phyloP scores from a whole-genome alignment of 2,797 vertebrate genomes.

The Sus cebifrons region DNA sequence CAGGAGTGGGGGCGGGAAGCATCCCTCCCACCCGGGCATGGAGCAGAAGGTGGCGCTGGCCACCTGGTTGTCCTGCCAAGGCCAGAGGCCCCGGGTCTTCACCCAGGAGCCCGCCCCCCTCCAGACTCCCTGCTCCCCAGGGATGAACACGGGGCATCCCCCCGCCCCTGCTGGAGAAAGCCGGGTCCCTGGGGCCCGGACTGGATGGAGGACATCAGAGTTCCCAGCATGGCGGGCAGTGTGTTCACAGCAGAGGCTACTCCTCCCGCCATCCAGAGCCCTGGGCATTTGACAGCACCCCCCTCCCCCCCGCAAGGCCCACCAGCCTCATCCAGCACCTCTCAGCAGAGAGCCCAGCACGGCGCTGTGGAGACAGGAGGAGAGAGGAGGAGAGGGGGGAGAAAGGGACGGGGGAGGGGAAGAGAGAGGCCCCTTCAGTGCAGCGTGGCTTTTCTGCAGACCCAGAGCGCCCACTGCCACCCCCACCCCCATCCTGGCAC shows the following conservation, averaged over 20 bases:
- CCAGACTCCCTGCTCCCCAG: background rate
- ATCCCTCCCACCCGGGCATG: background rate
- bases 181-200: background rate
- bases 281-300: background rate
- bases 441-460: conserved; percentile 21
- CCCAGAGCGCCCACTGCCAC: background rate
- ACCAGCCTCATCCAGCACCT: conserved; percentile 28
- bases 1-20: background rate
- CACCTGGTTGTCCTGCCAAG: background rate
- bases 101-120: background rate
- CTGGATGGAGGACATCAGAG: background rate
- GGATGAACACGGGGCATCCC: background rate
- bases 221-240: background rate
- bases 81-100: background rate
- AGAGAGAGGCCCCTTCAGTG: background rate
- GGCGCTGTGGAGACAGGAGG: background rate
- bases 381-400: background rate
- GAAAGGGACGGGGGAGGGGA: background rate
- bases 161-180: conserved; percentile 17
- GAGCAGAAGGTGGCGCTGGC: background rate
- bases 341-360: conserved; percentile 14
- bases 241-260: background rate
- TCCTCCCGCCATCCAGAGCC: background rate
- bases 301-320: background rate
- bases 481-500: conserved; percentile 75